Evolutionary conservation across 1,140 invertebrate genomes (phyloP).

Genomic region (Saccostrea echinata): DNA sequence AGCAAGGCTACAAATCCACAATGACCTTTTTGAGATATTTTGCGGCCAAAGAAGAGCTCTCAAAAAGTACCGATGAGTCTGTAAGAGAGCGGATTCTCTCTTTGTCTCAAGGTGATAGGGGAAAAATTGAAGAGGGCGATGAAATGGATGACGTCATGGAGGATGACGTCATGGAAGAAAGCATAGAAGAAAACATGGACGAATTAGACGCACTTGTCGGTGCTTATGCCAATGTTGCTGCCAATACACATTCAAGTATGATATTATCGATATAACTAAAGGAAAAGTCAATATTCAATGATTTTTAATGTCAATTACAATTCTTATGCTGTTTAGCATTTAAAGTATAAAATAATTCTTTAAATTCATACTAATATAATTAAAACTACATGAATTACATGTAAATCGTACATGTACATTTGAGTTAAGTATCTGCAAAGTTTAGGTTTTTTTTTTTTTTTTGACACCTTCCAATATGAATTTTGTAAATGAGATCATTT

Average conservation of each 20-base stretch:
- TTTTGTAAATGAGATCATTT: no score
- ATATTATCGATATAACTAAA: neutral
- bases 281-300: neutral
- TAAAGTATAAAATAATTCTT: no score
- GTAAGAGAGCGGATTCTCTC: neutral
- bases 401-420: no score
- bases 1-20: constrained; percentile 63
- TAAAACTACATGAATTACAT: no score
- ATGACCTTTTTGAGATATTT: constrained; percentile 62
- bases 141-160: neutral
- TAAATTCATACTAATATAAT: no score
- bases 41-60: constrained; percentile 40
- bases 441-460: no score
- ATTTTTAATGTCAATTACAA: neutral
- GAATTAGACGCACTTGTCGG: neutral
- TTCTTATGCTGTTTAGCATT: no score
- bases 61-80: neutral
- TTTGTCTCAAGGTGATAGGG: neutral
- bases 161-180: neutral
- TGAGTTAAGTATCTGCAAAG: no score
- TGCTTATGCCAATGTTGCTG: neutral
- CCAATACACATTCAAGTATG: neutral
- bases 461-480: no score
- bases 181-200: neutral
- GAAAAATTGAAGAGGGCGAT: neutral